Percentiles rank a stretch among this genome's conserved stretches.
Evolutionary conservation across 1,140 invertebrate species (phyloP).

Genomic region (Paraescarpia echinospica): DNA sequence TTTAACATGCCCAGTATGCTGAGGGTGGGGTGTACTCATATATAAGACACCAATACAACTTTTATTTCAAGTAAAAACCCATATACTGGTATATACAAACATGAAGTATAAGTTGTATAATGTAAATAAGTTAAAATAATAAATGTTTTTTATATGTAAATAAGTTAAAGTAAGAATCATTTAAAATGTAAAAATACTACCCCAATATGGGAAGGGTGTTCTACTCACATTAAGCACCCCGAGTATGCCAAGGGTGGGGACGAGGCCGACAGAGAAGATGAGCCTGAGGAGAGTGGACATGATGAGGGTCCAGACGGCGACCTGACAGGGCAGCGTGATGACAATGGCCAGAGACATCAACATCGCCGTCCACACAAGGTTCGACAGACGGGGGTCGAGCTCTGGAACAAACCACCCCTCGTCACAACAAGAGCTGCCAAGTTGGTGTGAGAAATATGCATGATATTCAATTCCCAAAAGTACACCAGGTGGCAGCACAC

Average conservation of each 20-base stretch:
- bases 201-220: too few relatives aligned
- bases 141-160: too few relatives aligned
- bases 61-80: too few relatives aligned
- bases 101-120: too few relatives aligned
- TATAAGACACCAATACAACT: not conserved
- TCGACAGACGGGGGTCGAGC: conserved; percentile 75
- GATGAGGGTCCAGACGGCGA: conserved; percentile 77
- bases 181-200: too few relatives aligned
- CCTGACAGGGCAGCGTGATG: conserved; percentile 75
- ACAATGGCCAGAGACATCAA: conserved; percentile 76
- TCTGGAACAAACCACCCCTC: not conserved
- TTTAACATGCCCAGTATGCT: not conserved
- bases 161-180: too few relatives aligned
- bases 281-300: conserved; percentile 80
- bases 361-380: conserved; percentile 83
- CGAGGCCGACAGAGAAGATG: conserved; percentile 87
- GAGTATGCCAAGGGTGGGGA: conserved; percentile 83
- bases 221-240: conserved; percentile 57
- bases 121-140: too few relatives aligned
- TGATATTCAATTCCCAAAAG: too few relatives aligned
- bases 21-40: not conserved
- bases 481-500: too few relatives aligned
- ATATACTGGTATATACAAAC: too few relatives aligned
- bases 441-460: too few relatives aligned
- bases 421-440: too few relatives aligned